Evolutionary conservation across 2,888 invertebrate species (phyloP).

Genomic region (Chesias legatella): DNA sequence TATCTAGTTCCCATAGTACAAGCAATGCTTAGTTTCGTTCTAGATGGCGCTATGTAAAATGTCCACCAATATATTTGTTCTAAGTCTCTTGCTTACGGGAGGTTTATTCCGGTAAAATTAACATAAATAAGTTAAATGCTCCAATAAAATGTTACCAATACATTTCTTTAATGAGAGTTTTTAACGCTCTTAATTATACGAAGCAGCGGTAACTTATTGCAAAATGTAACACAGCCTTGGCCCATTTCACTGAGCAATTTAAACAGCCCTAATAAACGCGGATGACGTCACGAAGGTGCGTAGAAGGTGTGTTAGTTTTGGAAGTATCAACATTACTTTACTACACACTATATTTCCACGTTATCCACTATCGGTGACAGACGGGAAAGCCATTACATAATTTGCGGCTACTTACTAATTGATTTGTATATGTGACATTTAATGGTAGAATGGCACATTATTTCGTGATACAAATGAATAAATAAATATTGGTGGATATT

Average conservation of each 20-base stretch:
- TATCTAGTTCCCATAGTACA: too few species aligned
- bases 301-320: slow-evolving; percentile 7
- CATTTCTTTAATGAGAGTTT: too few species aligned
- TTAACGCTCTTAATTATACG: too few species aligned
- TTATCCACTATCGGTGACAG: slow-evolving; percentile 5
- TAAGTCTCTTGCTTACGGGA: too few species aligned
- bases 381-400: slow-evolving; percentile 4
- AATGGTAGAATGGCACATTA: neutral
- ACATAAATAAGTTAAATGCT: too few species aligned
- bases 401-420: neutral
- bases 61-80: too few species aligned
- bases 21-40: too few species aligned
- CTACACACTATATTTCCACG: slow-evolving; percentile 14
- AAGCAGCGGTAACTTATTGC: neutral
- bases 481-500: too few species aligned
- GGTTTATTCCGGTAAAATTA: too few species aligned
- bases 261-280: slow-evolving; percentile 3
- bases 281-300: slow-evolving; percentile 17
- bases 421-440: too few species aligned
- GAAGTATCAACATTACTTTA: slow-evolving; percentile 13
- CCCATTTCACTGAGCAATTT: neutral
- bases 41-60: too few species aligned
- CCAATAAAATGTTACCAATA: too few species aligned
- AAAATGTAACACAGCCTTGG: slow-evolving; percentile 5
- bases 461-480: slow-evolving; percentile 13